Evolutionary conservation across 2,113 vertebrate species (phyloP), one percentile per base, ranked within the genome.

Genomic region (Notechis scutatus): DNA sequence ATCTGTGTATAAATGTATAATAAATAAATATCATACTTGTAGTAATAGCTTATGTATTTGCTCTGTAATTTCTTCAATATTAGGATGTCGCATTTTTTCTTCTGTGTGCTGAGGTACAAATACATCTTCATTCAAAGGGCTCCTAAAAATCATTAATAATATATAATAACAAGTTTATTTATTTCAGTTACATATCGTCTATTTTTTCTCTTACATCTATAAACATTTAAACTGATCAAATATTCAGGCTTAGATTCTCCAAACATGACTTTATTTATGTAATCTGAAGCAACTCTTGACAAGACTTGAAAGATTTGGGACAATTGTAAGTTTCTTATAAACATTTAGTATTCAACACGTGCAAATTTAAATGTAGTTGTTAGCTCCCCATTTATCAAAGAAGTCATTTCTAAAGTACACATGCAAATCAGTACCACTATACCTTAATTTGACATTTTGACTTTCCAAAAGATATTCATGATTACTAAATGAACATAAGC

Each of bases 51-150:
- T 96, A 95, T 99, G 98, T 92, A 99, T 99, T 97, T 99, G 98
- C 93, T 99, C 99, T 0, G 98, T 99, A 90, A 99, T 97, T 91
- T 99, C 98, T 96, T 98, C 98, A 86, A 99, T 96, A 2, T 98
- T 97, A 9, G 98, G 97, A 91, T 98, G 98, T 45, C 96, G 95
- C 26, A 97, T 95, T 97, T 98, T 98, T 45, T 98, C 97, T 94
- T 99, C 98, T 1, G 94, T 89, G 4, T 96, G 94, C 0, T 91
- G 88, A 0, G 97, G 98, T 61, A 97, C 97, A 1, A 99, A 99
- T 61, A 99, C 98, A 0, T 99, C 99, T 97, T 99, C 99, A 89
- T 99, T 99, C 94, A 99, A 98, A 2, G 99, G 99, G 85, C 98
- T 98, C 96, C 99, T 99, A 42, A 1, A 95, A 95, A 93, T 3